These are phyloP conservation scores for Echinops telfairi DNA, from an alignment of 2,113 vertebrate genomes.

Conservation along the genomic window DNA sequence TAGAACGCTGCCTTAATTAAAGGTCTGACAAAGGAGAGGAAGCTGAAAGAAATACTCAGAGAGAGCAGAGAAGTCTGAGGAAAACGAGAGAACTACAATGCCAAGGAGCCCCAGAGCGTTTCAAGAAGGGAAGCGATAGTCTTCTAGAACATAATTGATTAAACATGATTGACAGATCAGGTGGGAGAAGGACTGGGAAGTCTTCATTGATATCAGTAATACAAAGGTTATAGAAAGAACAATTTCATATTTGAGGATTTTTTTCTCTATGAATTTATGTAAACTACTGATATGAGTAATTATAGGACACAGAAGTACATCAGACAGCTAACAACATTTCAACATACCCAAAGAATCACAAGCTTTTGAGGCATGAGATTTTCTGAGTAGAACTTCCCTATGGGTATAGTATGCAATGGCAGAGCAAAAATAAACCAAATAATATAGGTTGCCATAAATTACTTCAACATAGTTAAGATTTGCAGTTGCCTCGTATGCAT, in stretches of 20 bases:
- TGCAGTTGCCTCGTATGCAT: background rate
- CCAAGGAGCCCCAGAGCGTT: background rate
- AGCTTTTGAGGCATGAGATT: background rate
- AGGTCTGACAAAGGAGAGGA: background rate
- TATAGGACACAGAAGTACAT: background rate
- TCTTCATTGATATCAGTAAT: background rate
- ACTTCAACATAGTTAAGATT: background rate
- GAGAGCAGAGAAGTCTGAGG: background rate
- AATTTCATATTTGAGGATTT: background rate
- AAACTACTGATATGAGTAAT: background rate
- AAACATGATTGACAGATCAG: background rate
- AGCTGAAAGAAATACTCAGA: background rate
- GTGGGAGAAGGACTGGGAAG: background rate
- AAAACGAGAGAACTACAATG: background rate
- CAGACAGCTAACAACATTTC: constrained; percentile 22
- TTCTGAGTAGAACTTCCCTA: background rate
- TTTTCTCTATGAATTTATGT: constrained; percentile 42
- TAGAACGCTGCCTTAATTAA: background rate
- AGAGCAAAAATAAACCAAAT: background rate
- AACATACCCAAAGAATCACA: background rate
- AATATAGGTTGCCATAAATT: background rate
- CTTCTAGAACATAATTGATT: background rate
- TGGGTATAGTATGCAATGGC: background rate
- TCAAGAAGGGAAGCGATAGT: background rate
- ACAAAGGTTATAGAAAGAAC: background rate